phyloP scores from a whole-genome alignment of 2,113 vertebrate species.

The Rhabdornis inornatus region DNA sequence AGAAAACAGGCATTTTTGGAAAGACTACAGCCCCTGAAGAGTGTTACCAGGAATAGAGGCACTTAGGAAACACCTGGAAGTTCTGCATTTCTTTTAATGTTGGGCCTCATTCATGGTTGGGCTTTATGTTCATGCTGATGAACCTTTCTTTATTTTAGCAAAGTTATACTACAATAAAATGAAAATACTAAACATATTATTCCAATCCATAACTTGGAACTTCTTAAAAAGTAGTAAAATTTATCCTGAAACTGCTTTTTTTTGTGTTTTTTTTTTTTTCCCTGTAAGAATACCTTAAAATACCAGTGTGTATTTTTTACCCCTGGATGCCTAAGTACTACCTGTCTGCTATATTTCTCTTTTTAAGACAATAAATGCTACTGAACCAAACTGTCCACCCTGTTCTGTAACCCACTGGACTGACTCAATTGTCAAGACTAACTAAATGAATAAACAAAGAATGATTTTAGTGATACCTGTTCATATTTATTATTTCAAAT shows the following conservation, averaged over 20 bases:
- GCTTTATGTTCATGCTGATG: not conserved
- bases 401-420: not conserved
- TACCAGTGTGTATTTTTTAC: not conserved
- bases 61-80: not conserved
- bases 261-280: not conserved
- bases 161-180: not conserved
- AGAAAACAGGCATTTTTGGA: not conserved
- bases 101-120: not conserved
- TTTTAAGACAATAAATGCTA: not conserved
- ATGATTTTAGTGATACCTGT: not conserved
- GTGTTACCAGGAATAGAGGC: not conserved
- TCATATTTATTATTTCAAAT: constrained; percentile 18
- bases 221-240: not conserved
- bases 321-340: not conserved
- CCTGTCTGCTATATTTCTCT: not conserved
- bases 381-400: not conserved
- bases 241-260: not conserved
- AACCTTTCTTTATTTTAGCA: not conserved
- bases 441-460: constrained; percentile 21
- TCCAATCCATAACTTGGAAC: not conserved
- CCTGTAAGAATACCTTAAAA: not conserved
- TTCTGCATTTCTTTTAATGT: not conserved
- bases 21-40: not conserved
- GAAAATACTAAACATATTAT: not conserved
- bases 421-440: not conserved